A percentile compares a stretch with the other conserved stretches of the same genome.
Evolutionary conservation across 2,888 invertebrate species (phyloP).

Genomic region (Cylindroiulus punctatus): DNA sequence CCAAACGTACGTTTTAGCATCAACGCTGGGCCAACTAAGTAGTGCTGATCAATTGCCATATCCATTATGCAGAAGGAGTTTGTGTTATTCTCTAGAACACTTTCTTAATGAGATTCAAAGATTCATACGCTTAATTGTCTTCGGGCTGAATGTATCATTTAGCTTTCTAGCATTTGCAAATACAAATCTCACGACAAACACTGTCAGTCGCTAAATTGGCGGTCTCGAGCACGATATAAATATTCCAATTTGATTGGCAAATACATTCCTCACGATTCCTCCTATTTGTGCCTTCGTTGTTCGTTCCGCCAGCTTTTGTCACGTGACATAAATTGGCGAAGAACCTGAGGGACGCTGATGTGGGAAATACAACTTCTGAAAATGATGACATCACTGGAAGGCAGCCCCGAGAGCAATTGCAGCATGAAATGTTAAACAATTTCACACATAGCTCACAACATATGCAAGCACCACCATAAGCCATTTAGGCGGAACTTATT

Average conservation of each 20-base stretch:
- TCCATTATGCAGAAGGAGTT: no score
- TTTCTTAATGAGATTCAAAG: no score
- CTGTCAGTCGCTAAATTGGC: no score
- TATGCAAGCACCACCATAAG: conserved; percentile 42
- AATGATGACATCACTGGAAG: conserved; percentile 32
- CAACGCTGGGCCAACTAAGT: no score
- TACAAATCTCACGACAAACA: background rate
- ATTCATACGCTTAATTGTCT: background rate
- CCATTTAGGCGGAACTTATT: conserved; percentile 44
- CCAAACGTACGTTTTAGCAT: no score
- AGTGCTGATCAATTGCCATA: no score
- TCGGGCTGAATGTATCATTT: background rate
- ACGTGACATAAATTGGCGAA: conserved; percentile 8
- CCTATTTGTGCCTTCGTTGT: background rate
- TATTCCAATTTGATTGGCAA: conserved; percentile 7
- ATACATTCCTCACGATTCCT: background rate
- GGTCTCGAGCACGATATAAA: background rate
- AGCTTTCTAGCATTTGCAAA: background rate
- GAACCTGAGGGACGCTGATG: background rate
- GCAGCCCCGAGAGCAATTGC: conserved; percentile 30
- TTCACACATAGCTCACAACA: conserved; percentile 46
- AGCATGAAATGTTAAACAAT: conserved; percentile 47
- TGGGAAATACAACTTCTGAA: background rate
- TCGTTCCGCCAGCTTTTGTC: background rate
- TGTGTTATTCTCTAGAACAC: no score